A percentile compares a stretch with the other conserved stretches of the same genome.
These are phyloP conservation scores for Toxotes jaculatrix DNA, from an alignment of 2,113 vertebrate species.

Conservation along the genomic window DNA sequence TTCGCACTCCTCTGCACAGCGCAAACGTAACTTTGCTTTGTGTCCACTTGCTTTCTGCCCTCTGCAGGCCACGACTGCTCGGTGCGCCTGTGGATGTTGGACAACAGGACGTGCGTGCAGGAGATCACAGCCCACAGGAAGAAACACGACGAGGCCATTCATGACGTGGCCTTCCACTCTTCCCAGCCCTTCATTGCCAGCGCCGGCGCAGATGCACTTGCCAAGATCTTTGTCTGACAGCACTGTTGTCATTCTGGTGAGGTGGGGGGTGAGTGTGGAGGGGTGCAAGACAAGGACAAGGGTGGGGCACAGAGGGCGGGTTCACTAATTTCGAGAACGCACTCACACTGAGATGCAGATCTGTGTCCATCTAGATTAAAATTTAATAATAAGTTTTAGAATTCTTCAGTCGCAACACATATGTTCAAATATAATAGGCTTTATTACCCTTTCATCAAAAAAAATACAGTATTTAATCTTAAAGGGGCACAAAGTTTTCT, in stretches of 20 bases:
- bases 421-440: not conserved
- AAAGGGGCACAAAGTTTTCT: not conserved
- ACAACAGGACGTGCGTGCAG: conserved; percentile 92
- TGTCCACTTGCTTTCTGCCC: not conserved
- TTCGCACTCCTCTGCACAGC: not conserved
- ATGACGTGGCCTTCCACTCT: conserved; percentile 94
- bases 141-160: conserved; percentile 94
- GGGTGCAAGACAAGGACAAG: not conserved
- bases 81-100: conserved; percentile 93
- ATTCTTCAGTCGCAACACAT: not conserved
- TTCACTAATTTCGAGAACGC: not conserved
- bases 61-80: conserved; percentile 92
- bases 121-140: conserved; percentile 95
- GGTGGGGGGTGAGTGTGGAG: not conserved
- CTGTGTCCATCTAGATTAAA: not conserved
- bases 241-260: conserved; percentile 62
- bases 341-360: not conserved
- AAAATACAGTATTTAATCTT: not conserved
- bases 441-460: not conserved
- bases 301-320: not conserved
- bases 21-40: not conserved
- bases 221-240: conserved; percentile 92
- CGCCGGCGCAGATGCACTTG: conserved; percentile 91
- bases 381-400: not conserved
- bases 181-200: conserved; percentile 91